Base-by-base conservation (phyloP, 2,113 vertebrate species). In the Okapia johnstoni region DNA sequence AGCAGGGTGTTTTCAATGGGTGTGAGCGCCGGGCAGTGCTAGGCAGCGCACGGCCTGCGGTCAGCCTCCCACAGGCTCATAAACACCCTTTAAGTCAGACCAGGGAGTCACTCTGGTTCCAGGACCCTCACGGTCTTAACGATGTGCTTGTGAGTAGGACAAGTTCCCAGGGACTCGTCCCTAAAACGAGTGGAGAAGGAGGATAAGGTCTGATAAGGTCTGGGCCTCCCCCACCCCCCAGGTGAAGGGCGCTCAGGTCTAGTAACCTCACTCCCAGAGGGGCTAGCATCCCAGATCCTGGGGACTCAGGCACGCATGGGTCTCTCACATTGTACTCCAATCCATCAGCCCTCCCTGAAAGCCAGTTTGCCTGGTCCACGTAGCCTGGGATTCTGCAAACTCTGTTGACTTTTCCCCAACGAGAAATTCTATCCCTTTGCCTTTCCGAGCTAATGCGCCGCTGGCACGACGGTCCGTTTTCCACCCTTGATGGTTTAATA, bases 301-400 rank as follows among this genome's bases (percentile, higher is more conserved):
- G n/a, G 19, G 19, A 70, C n/a, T 70, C 10, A 1, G 66, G n/a
- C 17, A 19, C 2, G 0, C 2, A 1, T 0, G 7, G 7, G 66
- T 43, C 70, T 84, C 36, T 3, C 7, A 28, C 11, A 3, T 13
- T 48, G 43, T 36, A 4, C 80, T n/a, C 28, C 5, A 40, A 30
- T 36, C 61, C 14, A 79, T 52, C 77, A 43, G 73, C 52, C 33
- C 77, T 14, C 21, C 7, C 43, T 17, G 36, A 11, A 80, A 95
- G 73, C 30, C 73, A 15, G 50, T 70, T 5, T 30, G 19, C 93
- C 40, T 10, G 7, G 17, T 6, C 36, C 84, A 73, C 6, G 1
- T 7, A 48, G 54, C 54, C 36, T n/a, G 28, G 87, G 50, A 13
- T 55, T 28, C 43, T 0, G 48, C 2, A 26, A 36, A 61, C 79